Percentiles rank a stretch among this genome's conserved stretches.
phyloP scores from a whole-genome alignment of 2,797 vertebrate genomes.

The Halcyon leucocephala region DNA sequence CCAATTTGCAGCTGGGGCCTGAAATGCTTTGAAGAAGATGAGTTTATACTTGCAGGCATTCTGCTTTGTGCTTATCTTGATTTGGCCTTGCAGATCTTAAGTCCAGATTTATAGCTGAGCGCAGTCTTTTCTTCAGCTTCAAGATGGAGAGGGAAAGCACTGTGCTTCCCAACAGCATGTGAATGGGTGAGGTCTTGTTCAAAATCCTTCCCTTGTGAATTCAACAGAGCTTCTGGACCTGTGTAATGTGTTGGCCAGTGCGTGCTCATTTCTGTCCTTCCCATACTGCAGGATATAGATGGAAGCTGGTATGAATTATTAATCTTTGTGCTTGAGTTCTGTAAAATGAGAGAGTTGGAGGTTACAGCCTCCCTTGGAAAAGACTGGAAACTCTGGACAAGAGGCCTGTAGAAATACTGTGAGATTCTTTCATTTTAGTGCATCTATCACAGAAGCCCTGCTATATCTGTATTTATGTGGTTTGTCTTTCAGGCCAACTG shows the following conservation, averaged over 20 bases:
- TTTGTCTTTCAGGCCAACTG: not conserved
- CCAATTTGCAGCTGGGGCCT: constrained; percentile 67
- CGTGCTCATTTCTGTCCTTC: not conserved
- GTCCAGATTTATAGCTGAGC: constrained; percentile 62
- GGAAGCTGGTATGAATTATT: constrained; percentile 33
- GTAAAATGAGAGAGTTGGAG: not conserved
- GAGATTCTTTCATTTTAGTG: not conserved
- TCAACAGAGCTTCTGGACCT: not conserved
- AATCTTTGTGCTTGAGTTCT: not conserved
- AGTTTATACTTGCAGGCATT: constrained; percentile 70
- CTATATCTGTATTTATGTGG: not conserved
- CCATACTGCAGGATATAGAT: not conserved
- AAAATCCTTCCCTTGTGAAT: not conserved
- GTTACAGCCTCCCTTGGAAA: not conserved
- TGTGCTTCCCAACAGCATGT: not conserved
- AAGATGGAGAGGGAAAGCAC: not conserved
- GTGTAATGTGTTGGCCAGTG: not conserved
- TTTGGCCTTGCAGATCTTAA: constrained; percentile 58
- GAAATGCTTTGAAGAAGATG: constrained; percentile 69
- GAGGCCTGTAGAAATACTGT: not conserved
- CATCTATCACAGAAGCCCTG: not conserved
- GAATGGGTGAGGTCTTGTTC: not conserved
- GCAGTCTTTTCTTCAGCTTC: not conserved
- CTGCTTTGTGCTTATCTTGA: constrained; percentile 66
- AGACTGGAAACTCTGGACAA: not conserved